Percentiles rank a stretch among this genome's conserved stretches.
Conservation (phyloP, 30 jellyfish, hydroid and myxozoan genomes). For the Hydractinia echinata region DNA sequence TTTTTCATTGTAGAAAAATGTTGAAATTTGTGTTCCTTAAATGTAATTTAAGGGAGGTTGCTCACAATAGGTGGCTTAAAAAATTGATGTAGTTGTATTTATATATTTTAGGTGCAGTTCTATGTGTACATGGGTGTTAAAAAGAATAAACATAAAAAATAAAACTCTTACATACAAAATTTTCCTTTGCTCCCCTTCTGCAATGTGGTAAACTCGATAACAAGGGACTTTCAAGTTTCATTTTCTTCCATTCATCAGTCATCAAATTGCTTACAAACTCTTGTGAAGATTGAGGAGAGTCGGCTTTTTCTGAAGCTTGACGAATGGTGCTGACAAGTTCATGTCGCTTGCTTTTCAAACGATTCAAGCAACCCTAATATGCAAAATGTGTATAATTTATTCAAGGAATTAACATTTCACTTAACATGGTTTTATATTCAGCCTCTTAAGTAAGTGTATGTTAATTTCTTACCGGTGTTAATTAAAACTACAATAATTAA, state of each 20-base stretch:
- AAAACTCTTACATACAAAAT: not conserved
- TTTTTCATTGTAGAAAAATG: no score
- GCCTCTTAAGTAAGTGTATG: no score
- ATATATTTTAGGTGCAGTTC: no score
- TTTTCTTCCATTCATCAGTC: constrained; percentile 54
- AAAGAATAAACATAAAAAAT: no score
- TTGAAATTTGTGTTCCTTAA: no score
- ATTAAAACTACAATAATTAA: no score
- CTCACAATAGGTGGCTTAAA: no score
- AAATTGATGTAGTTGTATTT: no score
- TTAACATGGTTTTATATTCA: not conserved
- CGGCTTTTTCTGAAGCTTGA: not conserved
- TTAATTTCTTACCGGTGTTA: no score
- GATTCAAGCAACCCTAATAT: constrained; percentile 53
- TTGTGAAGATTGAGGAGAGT: constrained; percentile 32
- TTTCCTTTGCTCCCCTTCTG: not conserved
- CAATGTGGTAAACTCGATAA: constrained; percentile 21
- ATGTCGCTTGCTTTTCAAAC: constrained; percentile 50
- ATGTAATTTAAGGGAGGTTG: no score
- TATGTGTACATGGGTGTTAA: no score
- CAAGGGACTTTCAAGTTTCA: constrained; percentile 43
- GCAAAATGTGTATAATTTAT: not conserved
- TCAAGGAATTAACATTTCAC: not conserved
- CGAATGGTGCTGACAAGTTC: constrained; percentile 52
- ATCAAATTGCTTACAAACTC: constrained; percentile 56